Base-by-base conservation (phyloP, 2,113 vertebrate genomes). In the Heptranchias perlo region DNA sequence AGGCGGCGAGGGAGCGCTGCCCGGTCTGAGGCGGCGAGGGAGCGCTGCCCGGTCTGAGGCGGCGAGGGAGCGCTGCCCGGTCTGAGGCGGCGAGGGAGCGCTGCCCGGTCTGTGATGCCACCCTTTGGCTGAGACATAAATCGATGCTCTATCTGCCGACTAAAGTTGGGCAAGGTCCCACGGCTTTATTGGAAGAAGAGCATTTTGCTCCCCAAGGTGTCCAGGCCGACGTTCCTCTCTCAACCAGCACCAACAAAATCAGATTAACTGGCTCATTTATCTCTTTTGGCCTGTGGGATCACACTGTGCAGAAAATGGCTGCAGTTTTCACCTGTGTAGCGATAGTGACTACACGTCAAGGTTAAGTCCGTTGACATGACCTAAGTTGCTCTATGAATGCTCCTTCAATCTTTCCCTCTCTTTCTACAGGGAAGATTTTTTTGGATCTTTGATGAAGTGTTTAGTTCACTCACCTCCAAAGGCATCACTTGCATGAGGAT, bases 401-500 rank as follows among this genome's bases (percentile, higher is more conserved):
- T 8, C 58, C 13, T 82, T 82, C 16, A 2, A 44, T 44, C n/a
- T 1, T 6, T 47, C 18, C 6, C 58, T 82, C 4, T 18, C 39
- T 67, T 0, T 35, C 73, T 16, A 10, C 4, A 4, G 21, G 78
- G 39, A 21, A 21, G 76, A 6, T 82, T 39, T 82, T 39, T 82
- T 5, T 21, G 44, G 76, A 5, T 39, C 18, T 44, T 23, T 18
- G 8, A 2, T 4, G 31, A 23, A 86, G 94, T 7, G 8, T 31
- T 47, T 16, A 47, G 18, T 28, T 14, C 64, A 69, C 84, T 97
- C 97, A 99, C 99, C 99, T 99, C 96, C 95, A 99, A 96, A 0
- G 99, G 99, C 39, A 99, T 99, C 96, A 99, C 99, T 97, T 99
- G 99, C 99, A 99, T 99, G 18, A 99, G 98, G 96, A 99, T 99